Evolutionary conservation across 2,888 invertebrate genomes (phyloP), one percentile per base, ranked within the genome.

Genomic region (Drosophila mimica): DNA sequence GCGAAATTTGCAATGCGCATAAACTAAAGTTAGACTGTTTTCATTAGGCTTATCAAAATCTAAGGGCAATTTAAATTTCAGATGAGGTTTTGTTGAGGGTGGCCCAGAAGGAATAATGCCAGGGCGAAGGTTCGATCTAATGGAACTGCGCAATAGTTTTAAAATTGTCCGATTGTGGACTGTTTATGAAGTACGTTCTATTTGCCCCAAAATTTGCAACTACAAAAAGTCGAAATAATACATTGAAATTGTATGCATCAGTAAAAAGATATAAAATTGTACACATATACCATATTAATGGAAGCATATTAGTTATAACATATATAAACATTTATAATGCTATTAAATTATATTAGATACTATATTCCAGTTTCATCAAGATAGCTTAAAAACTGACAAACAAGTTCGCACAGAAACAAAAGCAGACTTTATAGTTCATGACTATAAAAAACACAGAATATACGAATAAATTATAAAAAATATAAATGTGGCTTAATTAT

Each of bases 1-100:
- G 70, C 58, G 33, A 59, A 75, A 88, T 81, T 87, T 84, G 89
- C 75, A 77, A 86, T 88, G 89, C 87, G 74, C 87, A 88, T 88
- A 85, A 86, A 74, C 64, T 70, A 65, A 46, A 25, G 65, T 62
- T 67, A 15, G 28, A 52, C 17, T 60, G 67, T 59, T 62, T 72
- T 57, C 62, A 72, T 73, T 81, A 58, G 46, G 73, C 67, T 48
- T 63, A 74, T 65, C 77, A 54, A 68, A 70, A 71, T 60, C 63
- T 63, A 75, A 78, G 85, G 64, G 63, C 71, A 48, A 88, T 85
- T 74, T 88, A 54, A 79, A 87, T 78, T 85, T 69, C 43, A 74
- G 73, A 88, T 78, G 53, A 36, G 46, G 46, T 15, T 17, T 15
- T 28, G 43, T n/a, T 30, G 62, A 33, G 62, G 70, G 62, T 52